Conservation (phyloP, 1,140 invertebrate genomes). For the Trichonephila clavipes region DNA sequence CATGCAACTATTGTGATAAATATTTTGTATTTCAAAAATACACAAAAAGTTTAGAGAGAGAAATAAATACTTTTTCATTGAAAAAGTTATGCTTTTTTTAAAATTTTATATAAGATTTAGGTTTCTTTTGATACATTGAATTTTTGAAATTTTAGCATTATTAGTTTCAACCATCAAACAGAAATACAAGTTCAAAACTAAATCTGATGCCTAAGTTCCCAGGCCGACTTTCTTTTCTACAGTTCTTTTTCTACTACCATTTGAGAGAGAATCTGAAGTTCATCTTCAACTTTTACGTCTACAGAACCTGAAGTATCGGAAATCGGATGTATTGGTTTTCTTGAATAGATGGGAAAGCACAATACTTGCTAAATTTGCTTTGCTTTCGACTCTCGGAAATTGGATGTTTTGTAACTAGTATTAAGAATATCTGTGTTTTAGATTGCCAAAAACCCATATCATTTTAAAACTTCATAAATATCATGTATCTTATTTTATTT, state of each 20-base stretch:
- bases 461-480: neutral
- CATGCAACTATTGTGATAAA: no score
- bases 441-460: neutral
- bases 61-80: no score
- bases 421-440: neutral
- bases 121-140: no score
- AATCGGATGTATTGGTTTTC: constrained; percentile 25
- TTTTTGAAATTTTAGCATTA: no score
- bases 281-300: constrained; percentile 15
- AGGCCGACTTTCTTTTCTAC: neutral
- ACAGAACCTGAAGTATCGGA: neutral
- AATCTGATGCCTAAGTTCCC: neutral
- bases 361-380: constrained; percentile 11
- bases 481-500: no score
- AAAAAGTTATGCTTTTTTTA: no score
- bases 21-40: no score
- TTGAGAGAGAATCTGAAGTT: neutral
- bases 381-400: neutral
- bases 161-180: neutral
- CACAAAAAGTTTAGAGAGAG: no score
- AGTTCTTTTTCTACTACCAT: neutral
- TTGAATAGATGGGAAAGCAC: constrained; percentile 13
- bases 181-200: neutral
- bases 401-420: neutral
- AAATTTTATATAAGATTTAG: no score